These are phyloP conservation scores for Tangara arthus DNA, from an alignment of 2,797 vertebrate species.

Conservation along the genomic window DNA sequence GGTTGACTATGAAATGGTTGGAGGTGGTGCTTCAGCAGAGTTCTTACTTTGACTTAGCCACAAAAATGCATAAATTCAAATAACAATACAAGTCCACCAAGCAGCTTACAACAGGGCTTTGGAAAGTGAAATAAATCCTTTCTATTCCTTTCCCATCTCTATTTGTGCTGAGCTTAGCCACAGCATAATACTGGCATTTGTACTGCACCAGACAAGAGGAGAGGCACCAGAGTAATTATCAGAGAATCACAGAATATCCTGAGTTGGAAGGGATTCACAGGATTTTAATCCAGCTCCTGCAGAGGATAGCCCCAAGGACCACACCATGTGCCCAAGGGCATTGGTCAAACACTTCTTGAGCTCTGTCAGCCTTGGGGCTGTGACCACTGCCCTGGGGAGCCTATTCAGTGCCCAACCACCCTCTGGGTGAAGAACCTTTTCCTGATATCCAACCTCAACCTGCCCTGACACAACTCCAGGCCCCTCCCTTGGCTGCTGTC, in stretches of 20 bases:
- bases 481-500: not conserved
- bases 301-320: rapidly evolving
- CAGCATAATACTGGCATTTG: rapidly evolving
- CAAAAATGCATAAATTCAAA: not conserved
- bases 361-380: rapidly evolving
- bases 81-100: not conserved
- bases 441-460: rapidly evolving
- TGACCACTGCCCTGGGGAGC: not conserved
- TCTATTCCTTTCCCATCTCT: not conserved
- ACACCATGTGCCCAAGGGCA: rapidly evolving
- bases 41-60: not conserved
- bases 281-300: too few species aligned
- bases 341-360: rapidly evolving
- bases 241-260: not conserved
- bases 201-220: not conserved
- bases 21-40: not conserved
- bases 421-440: not conserved
- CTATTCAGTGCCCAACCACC: not conserved
- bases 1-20: not conserved
- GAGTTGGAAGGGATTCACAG: not conserved
- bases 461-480: not conserved
- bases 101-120: not conserved
- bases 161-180: not conserved
- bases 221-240: not conserved
- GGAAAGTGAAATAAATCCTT: not conserved